Evolutionary conservation across 1,140 invertebrate species (phyloP), one percentile per base, ranked within the genome.

Genomic region (Matsumurasca onukii): DNA sequence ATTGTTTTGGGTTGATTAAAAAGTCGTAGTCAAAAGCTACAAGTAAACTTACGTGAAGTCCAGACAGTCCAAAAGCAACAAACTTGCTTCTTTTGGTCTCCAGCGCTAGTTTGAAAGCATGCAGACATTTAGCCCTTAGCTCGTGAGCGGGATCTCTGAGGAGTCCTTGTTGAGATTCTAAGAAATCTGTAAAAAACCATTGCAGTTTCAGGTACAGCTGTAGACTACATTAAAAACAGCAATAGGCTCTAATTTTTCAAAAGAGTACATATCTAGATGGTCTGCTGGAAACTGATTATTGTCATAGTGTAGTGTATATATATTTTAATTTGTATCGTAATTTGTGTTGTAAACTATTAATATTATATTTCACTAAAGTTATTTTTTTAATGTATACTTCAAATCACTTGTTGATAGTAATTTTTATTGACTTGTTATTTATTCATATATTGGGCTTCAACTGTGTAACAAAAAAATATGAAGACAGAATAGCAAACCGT

Each of bases 51-150:
- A 94, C 92, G 81, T 94, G 91, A 75, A 95, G 88, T 70, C 94
- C 94, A 77, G 88, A 88, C 20, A 96, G 81, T 31, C 91, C 91
- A 78, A 90, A 87, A 27, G 87, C 84, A 52, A 94, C 87, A 68
- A 96, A 87, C 80, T 93, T 93, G 75, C 88, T 91, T 72, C 89
- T 86, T 79, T 91, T 93, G 52, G 89, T 93, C 79, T 96, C 93
- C 63, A 97, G 78, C n/a, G 93, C 90, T 73, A 92, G 80, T 79
- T 93, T 92, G 73, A 96, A 82, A 9, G 91, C 89, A 70, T 88
- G 82, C 73, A 96, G 87, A 80, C 92, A 95, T 74, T 89, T 89
- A 66, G 90, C 86, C 76, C 93, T 85, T 67, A 95, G 76, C 79
- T 94, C 91, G 83, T 93, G 88, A 30, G 92, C 90, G 20, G 92